Evolutionary conservation across 2,888 invertebrate species (phyloP).

Genomic region (Campaea margaritaria): DNA sequence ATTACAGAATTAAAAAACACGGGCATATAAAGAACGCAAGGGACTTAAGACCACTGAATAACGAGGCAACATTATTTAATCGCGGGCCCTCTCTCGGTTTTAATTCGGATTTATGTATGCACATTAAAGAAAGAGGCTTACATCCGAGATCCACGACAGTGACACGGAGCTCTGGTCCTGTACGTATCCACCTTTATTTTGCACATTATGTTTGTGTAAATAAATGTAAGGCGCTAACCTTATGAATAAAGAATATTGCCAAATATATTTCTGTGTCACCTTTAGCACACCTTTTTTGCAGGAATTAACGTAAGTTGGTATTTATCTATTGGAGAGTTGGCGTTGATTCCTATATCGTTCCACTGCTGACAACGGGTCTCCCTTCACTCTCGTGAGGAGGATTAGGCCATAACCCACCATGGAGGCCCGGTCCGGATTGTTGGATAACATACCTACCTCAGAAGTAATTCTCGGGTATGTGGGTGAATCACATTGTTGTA

Average conservation of each 20-base stretch:
- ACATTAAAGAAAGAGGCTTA: slow-evolving; percentile 77
- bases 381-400: no score
- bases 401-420: no score
- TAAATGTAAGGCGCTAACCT: not conserved
- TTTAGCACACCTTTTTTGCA: no score
- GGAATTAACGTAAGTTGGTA: no score
- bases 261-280: no score
- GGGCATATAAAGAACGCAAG: slow-evolving; percentile 67
- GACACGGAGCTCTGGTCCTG: slow-evolving; percentile 56
- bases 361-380: no score
- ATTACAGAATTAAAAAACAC: slow-evolving; percentile 75
- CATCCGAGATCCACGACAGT: slow-evolving; percentile 51
- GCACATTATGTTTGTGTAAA: slow-evolving; percentile 15
- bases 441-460: no score
- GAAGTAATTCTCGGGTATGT: no score
- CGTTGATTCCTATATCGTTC: no score
- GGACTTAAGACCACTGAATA: slow-evolving; percentile 80
- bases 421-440: no score
- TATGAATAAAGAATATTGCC: not conserved
- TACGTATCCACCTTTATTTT: slow-evolving; percentile 40
- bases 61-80: slow-evolving; percentile 79
- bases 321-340: no score
- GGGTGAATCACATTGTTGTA: no score
- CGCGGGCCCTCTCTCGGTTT: slow-evolving; percentile 72
- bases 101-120: slow-evolving; percentile 82